Evolutionary conservation across 2,888 invertebrate species (phyloP), one percentile per base, ranked within the genome.

Genomic region (Julus scanicus): DNA sequence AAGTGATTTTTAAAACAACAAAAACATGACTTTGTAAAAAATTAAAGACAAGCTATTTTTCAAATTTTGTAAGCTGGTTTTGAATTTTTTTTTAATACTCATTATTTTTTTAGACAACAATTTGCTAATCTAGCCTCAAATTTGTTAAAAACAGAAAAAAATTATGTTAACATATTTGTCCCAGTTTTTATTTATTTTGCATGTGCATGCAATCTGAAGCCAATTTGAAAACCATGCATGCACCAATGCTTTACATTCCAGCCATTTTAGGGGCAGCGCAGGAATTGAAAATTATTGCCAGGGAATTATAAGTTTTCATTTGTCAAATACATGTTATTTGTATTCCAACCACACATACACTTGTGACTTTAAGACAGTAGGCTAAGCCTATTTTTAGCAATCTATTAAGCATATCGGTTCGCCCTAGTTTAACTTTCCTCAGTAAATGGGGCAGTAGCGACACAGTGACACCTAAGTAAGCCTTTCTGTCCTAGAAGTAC

Each of bases 401-500:
- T 80, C 37, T 11, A 8, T 80, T 29, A 80, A 39, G 1, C 80
- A 13, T 39, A 37, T 13, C 2, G 37, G 80, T 37, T 44, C 39
- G 80, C 4, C 80, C 80, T 15, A 80, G 15, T 37, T 80, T 37
- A 13, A 15, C 37, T 37, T 80, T 37, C 37, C 80, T 5, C 11
- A 80, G 3, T 71, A 80, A 80, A 80, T 80, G 80, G 37, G 80
- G 37, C 80, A 37, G 15, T 11, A 37, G 80, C 80, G 80, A 80
- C 80, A 80, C 80, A 80, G 80, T 80, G 80, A 80, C 80, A 80
- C 80, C 37, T 53, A 13, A 80, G 80, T 15, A 80, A 80, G 37
- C 80, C 80, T 80, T 80, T 80, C 80, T 80, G 80, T 37, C 80
- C 80, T 80, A 80, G 15, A 80, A 80, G 5, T 15, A 37, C 3